Percentiles rank a stretch among this genome's conserved stretches.
These are phyloP conservation scores for Ciconia boyciana DNA, from an alignment of 2,113 vertebrate species.

Conservation along the genomic window DNA sequence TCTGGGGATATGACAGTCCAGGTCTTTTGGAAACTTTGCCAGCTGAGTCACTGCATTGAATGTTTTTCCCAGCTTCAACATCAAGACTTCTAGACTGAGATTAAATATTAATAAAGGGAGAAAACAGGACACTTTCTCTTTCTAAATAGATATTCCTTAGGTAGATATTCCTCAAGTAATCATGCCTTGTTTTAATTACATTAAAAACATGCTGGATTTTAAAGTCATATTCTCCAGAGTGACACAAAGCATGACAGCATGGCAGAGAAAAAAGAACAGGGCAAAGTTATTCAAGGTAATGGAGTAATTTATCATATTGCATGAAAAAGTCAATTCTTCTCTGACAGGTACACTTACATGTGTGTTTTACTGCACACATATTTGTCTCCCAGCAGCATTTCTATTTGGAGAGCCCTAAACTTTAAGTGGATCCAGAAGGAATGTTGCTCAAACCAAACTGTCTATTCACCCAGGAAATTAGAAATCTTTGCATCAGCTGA, in stretches of 20 bases:
- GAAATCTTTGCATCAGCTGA: slow-evolving; percentile 51
- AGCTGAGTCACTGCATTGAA: not conserved
- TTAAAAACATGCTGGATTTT: not conserved
- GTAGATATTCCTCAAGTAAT: not conserved
- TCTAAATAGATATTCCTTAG: not conserved
- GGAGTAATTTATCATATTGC: not conserved
- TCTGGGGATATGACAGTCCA: not conserved
- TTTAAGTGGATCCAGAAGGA: not conserved
- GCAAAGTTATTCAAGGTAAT: not conserved
- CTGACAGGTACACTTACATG: not conserved
- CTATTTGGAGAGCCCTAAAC: not conserved
- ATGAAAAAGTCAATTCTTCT: not conserved
- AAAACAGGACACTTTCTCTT: not conserved
- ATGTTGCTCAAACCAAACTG: not conserved
- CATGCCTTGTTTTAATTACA: not conserved
- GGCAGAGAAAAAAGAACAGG: not conserved
- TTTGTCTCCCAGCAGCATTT: not conserved
- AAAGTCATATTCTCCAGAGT: not conserved
- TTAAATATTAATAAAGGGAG: not conserved
- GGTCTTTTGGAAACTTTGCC: not conserved
- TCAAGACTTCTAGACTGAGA: not conserved
- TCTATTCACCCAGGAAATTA: slow-evolving; percentile 42
- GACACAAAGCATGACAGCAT: not conserved
- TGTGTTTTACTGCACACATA: not conserved
- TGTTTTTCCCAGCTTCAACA: not conserved